A percentile compares a stretch with the other conserved stretches of the same genome.
Conservation (phyloP, 2,888 invertebrate species). For the Pollenia labialis region DNA sequence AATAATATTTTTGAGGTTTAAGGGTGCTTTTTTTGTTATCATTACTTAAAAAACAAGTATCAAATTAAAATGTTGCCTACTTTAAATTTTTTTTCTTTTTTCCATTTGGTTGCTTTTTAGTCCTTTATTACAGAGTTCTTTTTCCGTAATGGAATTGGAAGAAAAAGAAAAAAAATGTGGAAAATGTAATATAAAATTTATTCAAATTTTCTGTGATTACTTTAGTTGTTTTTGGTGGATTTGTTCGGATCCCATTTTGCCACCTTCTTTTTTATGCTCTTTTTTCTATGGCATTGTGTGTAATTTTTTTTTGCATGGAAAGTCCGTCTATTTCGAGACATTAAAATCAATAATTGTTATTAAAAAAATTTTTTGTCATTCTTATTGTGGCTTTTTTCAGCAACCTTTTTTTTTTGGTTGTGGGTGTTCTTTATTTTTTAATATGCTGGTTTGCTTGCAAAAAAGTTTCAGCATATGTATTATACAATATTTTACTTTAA, state of each 20-base stretch:
- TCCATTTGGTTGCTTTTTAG: conserved; percentile 8
- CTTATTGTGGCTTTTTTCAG: conserved; percentile 6
- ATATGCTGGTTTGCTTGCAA: neutral
- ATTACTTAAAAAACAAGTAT: conserved; percentile 1
- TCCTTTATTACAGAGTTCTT: conserved; percentile 23
- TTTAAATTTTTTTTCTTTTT: neutral
- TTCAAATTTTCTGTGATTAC: conserved; percentile 60
- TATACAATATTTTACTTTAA: neutral
- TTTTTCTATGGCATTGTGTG: conserved; percentile 29
- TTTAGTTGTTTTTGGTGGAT: neutral
- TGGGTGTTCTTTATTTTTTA: neutral
- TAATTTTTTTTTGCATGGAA: conserved; percentile 30
- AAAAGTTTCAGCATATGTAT: neutral
- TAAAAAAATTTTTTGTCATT: conserved; percentile 49
- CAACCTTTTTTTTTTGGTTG: conserved; percentile 21
- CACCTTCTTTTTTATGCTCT: conserved; percentile 32
- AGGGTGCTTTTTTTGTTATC: conserved; percentile 23
- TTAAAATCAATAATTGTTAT: conserved; percentile 71
- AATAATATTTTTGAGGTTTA: neutral
- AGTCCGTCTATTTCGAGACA: conserved; percentile 64
- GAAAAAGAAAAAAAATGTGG: conserved; percentile 12
- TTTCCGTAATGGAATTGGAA: neutral
- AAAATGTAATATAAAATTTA: conserved; percentile 51
- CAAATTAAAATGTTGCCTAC: neutral
- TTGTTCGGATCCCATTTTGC: conserved; percentile 28